Conservation (phyloP, 2,797 vertebrate genomes). For the Erpetoichthys calabaricus region DNA sequence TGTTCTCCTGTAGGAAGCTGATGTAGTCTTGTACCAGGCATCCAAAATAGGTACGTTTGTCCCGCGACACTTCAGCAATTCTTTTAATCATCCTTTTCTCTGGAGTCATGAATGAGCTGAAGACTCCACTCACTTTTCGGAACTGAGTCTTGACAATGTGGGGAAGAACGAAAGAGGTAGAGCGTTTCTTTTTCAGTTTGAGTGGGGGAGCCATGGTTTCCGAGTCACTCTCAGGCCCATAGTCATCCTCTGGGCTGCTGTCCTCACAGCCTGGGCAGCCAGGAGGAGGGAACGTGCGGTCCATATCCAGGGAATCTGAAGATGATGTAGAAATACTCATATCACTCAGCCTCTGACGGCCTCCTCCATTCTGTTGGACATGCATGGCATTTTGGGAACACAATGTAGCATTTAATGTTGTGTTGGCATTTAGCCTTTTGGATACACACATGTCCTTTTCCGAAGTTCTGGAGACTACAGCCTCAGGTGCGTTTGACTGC, state of each 20-base stretch:
- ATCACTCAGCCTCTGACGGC: conserved; percentile 75
- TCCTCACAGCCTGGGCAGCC: conserved; percentile 52
- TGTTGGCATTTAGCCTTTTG: conserved; percentile 19
- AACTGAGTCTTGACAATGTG: conserved; percentile 78
- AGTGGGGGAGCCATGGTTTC: conserved; percentile 72
- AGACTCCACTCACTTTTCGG: conserved; percentile 78
- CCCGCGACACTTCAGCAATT: conserved; percentile 73
- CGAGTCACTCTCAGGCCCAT: conserved; percentile 76
- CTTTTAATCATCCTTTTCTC: conserved; percentile 76
- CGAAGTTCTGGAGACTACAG: conserved; percentile 39
- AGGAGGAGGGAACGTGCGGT: conserved; percentile 63
- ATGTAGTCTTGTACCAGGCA: conserved; percentile 91
- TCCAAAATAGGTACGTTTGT: conserved; percentile 88
- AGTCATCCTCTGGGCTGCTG: conserved; percentile 81
- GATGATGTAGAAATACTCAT: conserved; percentile 95
- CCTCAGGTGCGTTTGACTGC: conserved; percentile 44
- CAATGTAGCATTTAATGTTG: conserved; percentile 18
- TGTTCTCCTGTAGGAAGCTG: conserved; percentile 86
- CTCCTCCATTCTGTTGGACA: conserved; percentile 37
- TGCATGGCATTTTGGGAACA: conserved; percentile 28
- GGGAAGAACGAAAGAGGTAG: conserved; percentile 69
- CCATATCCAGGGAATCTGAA: conserved; percentile 82
- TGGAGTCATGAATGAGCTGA: conserved; percentile 86
- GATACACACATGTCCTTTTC: conserved; percentile 42
- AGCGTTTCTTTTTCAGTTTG: conserved; percentile 63